These are phyloP conservation scores for Girardia tigrina DNA, from an alignment of 2,888 invertebrate genomes.

Conservation along the genomic window DNA sequence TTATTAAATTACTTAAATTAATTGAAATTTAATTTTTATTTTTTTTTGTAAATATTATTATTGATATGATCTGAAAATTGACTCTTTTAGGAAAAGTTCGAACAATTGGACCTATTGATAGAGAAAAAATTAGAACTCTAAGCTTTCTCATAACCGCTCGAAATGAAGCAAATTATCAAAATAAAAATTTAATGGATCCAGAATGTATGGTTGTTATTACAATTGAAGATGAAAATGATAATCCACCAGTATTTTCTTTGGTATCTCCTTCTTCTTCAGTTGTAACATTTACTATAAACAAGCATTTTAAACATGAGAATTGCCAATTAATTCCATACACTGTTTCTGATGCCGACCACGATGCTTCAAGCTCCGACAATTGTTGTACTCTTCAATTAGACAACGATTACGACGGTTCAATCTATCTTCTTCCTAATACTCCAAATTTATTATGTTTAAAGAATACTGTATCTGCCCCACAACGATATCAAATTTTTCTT, in stretches of 20 bases:
- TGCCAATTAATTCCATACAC: constrained; percentile 6
- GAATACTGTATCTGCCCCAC: not conserved
- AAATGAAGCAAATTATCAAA: constrained; percentile 10
- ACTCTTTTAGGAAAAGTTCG: not conserved
- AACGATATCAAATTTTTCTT: not conserved
- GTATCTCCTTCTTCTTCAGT: not conserved
- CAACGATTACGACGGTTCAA: not conserved
- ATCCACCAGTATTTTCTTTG: not conserved
- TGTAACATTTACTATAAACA: not conserved
- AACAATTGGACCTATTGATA: constrained; percentile 3
- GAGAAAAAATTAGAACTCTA: not conserved
- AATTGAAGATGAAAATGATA: not conserved
- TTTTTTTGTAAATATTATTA: too few relatives aligned
- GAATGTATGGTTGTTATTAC: constrained; percentile 11
- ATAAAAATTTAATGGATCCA: constrained; percentile 8
- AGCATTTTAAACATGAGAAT: not conserved
- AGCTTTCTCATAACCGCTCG: not conserved
- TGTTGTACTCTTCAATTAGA: not conserved
- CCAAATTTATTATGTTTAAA: not conserved
- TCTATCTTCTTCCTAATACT: not conserved
- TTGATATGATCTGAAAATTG: too few relatives aligned
- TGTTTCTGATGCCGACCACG: not conserved
- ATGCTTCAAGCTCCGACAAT: not conserved
- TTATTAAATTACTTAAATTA: too few relatives aligned
- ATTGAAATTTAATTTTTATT: too few relatives aligned